These are phyloP conservation scores for Cuniculus paca DNA, from an alignment of 2,797 vertebrate genomes.

Conservation along the genomic window DNA sequence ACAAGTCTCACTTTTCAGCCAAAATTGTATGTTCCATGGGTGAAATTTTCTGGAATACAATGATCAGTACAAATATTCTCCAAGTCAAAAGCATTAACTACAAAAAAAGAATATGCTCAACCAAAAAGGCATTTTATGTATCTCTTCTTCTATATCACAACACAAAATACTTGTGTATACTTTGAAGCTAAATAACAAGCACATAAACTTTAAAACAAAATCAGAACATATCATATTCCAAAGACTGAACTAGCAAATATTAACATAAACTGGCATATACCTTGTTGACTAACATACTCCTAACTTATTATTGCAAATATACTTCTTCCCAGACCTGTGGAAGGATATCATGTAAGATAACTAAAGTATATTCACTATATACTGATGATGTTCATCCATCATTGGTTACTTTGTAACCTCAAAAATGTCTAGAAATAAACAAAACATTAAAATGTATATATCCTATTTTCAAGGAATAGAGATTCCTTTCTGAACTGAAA, in stretches of 20 bases:
- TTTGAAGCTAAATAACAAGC: background rate
- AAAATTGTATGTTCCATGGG: background rate
- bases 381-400: background rate
- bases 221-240: background rate
- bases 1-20: background rate
- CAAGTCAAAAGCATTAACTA: background rate
- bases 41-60: background rate
- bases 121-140: background rate
- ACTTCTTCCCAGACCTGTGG: background rate
- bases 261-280: background rate
- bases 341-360: background rate
- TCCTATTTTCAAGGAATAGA: background rate
- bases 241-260: conserved; percentile 7
- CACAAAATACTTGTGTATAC: background rate
- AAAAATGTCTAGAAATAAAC: background rate
- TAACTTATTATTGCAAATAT: background rate
- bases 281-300: background rate
- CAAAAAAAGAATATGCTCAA: background rate
- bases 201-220: background rate
- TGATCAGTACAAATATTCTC: background rate
- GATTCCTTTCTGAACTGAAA: background rate
- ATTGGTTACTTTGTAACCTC: background rate
- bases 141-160: background rate
- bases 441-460: background rate
- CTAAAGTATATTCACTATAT: background rate